Evolutionary conservation across 1,140 invertebrate species (phyloP).

Genomic region (Formica exsecta): DNA sequence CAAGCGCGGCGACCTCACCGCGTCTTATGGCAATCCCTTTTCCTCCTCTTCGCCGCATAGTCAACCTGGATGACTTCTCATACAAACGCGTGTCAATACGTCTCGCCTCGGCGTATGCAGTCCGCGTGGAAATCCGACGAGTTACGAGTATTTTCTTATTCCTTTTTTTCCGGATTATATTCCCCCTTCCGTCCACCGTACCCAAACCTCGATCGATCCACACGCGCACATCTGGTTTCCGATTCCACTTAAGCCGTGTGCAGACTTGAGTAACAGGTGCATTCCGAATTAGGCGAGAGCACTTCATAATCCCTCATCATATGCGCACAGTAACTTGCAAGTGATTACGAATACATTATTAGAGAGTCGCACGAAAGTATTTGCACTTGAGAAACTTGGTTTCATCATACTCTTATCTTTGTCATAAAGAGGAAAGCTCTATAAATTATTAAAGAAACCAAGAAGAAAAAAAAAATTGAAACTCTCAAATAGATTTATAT

Average conservation of each 20-base stretch:
- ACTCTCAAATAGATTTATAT: not conserved
- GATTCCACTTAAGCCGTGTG: conserved; percentile 48
- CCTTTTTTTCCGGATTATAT: conserved; percentile 26
- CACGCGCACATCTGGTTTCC: conserved; percentile 44
- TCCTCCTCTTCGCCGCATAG: not conserved
- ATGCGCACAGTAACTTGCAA: not conserved
- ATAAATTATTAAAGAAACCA: not conserved
- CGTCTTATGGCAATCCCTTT: conserved; percentile 42
- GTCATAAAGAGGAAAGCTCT: not conserved
- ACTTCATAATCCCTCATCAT: conserved; percentile 34
- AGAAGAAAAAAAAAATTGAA: not conserved
- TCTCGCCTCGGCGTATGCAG: conserved; percentile 32
- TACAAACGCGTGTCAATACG: conserved; percentile 69
- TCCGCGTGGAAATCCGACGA: conserved; percentile 58
- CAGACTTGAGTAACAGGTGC: conserved; percentile 51
- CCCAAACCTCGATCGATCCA: conserved; percentile 41
- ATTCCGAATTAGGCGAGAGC: conserved; percentile 42
- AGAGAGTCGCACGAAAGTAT: not conserved
- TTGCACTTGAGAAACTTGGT: not conserved
- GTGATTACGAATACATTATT: not conserved
- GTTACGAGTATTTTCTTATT: conserved; percentile 40
- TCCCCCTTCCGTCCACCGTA: not conserved
- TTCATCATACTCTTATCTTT: not conserved
- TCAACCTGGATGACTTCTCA: conserved; percentile 57
- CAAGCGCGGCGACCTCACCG: conserved; percentile 55